Base-by-base conservation (phyloP, 2,888 invertebrate species). In the Cantharis rufa region DNA sequence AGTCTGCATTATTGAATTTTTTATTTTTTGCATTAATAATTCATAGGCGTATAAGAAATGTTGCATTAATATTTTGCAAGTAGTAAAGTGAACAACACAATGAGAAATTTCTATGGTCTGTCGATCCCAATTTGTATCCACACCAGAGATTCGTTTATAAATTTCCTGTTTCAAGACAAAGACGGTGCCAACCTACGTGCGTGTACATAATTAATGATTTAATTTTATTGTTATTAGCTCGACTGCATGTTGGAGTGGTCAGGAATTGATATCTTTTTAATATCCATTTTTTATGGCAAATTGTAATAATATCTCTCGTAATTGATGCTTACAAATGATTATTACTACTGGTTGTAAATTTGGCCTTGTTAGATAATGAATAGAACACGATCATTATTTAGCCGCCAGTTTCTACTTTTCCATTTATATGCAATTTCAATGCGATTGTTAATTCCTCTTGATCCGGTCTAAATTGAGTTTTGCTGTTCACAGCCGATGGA, bases 81-180 rank as follows among this genome's bases (percentile, higher is more conserved):
- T 68, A 69, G 27, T 73, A 73, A 80, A 81, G 80, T 82, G 83
- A 83, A 82, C 79, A 79, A 79, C 83, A 84, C 84, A 84, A 84
- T 84, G 80, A 80, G 71, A 75, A 81, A 83, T 83, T 83, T 82
- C 74, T 81, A 83, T 80, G 84, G 84, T 84, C 84, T 84, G 81
- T 81, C 80, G 82, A 78, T 80, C 78, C 64, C 21, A 66, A 78
- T 79, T 76, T 70, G 69, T 69, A 27, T 66, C 62, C 74, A n/a
- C 48, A 63, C 70, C 71, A 18, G 28, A 48, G 69, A 21, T 18
- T 64, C 64, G 64, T 27, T 69, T 27, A 27, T 32, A 69, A 69
- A 69, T 32, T 69, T 69, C 32, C 27, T 32, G 15, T 32, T 69
- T 16, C 69, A 11, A 13, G 15, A 27, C n/a, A 32, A 18, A 18